Base-by-base conservation (phyloP, 2,113 vertebrate genomes). In the Sylvietta virens region DNA sequence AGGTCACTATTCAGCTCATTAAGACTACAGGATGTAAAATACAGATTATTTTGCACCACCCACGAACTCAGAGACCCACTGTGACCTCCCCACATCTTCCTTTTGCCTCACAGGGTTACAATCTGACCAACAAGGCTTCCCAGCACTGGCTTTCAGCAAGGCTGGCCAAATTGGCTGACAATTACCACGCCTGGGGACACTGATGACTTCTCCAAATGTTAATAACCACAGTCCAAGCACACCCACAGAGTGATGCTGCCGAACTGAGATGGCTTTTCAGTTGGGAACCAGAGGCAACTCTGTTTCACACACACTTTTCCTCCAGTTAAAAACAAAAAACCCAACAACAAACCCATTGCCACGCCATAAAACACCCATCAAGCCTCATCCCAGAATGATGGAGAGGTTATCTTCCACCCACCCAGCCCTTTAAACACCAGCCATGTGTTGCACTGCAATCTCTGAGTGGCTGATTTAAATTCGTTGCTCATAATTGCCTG, bases 1-100 rank as follows among this genome's bases (percentile, higher is more conserved):
- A 96, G 96, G 94, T 94, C 86, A 90, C 39, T 62, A 16, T 61
- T 70, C 44, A 81, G 50, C 67, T 94, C 3, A 5, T 93, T 92
- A 90, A 56, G 64, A 45, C 79, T 44, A 74, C 42, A 86, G 67
- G 30, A 66, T 67, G 60, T 70, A 66, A 94, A 93, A 88, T 92
- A 86, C 47, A 71, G 81, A 94, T 91, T 85, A 81, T 24, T 33
- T 45, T 53, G 17, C 1, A 8, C 61, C 78, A 79, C 87, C 73
- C 37, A 87, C 0, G 0, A 40, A 44, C 85, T 56, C 0, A 0
- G 64, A 83, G 50, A 77, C 44, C n/a, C 28, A 33, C 37, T 10
- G 6, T 2, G 37, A 78, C 44, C 58, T n/a, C 53, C 26, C 24
- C 8, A 6, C 53, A 69, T 16, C 35, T n/a, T 60, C 33, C 23